Evolutionary conservation across 2,797 vertebrate species (phyloP).

Genomic region (Cichlasoma orientale): DNA sequence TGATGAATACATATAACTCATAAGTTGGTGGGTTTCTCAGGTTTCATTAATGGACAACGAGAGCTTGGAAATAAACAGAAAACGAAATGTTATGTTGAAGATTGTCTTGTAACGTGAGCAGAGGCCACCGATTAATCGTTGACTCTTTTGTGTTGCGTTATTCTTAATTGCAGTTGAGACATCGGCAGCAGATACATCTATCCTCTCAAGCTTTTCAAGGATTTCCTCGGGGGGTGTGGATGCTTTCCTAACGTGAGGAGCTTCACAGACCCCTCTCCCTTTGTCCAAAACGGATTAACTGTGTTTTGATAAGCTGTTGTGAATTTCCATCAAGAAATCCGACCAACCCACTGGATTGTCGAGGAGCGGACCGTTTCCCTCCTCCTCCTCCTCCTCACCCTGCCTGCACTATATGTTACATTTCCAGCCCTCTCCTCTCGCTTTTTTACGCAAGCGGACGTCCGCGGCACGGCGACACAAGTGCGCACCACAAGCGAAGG

Average conservation of each 20-base stretch:
- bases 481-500: conserved; percentile 45
- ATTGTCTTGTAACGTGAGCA: not conserved
- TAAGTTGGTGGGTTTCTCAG: not conserved
- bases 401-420: conserved; percentile 59
- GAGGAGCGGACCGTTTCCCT: conserved; percentile 46
- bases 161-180: conserved; percentile 11
- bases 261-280: conserved; percentile 40
- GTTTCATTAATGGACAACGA: not conserved
- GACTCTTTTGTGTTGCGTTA: not conserved
- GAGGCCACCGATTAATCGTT: not conserved
- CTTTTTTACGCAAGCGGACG: conserved; percentile 63
- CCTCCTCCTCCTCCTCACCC: conserved; percentile 21
- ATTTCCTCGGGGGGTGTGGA: conserved; percentile 20
- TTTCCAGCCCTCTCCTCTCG: conserved; percentile 58
- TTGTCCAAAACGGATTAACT: conserved; percentile 54
- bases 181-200: conserved; percentile 12
- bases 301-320: conserved; percentile 73
- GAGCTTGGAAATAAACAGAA: not conserved
- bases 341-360: conserved; percentile 66
- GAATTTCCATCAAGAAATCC: conserved; percentile 70
- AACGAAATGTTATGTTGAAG: not conserved
- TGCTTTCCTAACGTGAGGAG: conserved; percentile 18
- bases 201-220: conserved; percentile 22
- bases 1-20: not conserved
- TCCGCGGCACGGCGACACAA: conserved; percentile 63